Percentiles rank a stretch among this genome's conserved stretches.
Evolutionary conservation across 1,140 invertebrate species (phyloP).

Genomic region (Rhopalosiphum maidis): DNA sequence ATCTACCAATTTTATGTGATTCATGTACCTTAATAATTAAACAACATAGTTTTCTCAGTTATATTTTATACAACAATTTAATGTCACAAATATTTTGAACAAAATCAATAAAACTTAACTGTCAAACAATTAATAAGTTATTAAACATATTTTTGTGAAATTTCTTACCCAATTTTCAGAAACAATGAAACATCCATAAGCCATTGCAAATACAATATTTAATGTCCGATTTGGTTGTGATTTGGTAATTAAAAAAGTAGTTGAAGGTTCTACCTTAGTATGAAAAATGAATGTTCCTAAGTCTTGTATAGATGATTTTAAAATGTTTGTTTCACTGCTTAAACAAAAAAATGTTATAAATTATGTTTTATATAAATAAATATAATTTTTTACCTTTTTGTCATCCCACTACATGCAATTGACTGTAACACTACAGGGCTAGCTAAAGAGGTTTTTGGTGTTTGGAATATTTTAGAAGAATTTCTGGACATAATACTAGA

Average conservation of each 20-base stretch:
- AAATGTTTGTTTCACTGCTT: constrained; percentile 19
- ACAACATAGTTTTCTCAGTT: not conserved
- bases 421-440: not conserved
- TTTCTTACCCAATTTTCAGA: constrained; percentile 47
- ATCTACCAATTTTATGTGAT: constrained; percentile 32
- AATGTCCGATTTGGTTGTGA: constrained; percentile 44
- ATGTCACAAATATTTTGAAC: not conserved
- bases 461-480: constrained; percentile 36
- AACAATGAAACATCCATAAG: constrained; percentile 49
- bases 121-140: not conserved
- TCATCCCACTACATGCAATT: constrained; percentile 37
- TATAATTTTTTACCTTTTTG: not conserved
- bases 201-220: constrained; percentile 50
- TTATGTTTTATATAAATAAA: not conserved
- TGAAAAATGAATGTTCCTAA: constrained; percentile 23
- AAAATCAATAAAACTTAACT: too few species aligned
- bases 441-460: constrained; percentile 34
- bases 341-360: constrained; percentile 33
- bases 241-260: constrained; percentile 50
- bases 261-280: constrained; percentile 22
- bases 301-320: constrained; percentile 16
- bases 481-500: constrained; percentile 10
- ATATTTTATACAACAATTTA: not conserved
- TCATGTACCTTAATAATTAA: constrained; percentile 40
- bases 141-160: not conserved